A percentile compares a stretch with the other conserved stretches of the same genome.
These are phyloP conservation scores for Sebastes schlegelii DNA, from an alignment of 2,113 vertebrate genomes.

Conservation along the genomic window DNA sequence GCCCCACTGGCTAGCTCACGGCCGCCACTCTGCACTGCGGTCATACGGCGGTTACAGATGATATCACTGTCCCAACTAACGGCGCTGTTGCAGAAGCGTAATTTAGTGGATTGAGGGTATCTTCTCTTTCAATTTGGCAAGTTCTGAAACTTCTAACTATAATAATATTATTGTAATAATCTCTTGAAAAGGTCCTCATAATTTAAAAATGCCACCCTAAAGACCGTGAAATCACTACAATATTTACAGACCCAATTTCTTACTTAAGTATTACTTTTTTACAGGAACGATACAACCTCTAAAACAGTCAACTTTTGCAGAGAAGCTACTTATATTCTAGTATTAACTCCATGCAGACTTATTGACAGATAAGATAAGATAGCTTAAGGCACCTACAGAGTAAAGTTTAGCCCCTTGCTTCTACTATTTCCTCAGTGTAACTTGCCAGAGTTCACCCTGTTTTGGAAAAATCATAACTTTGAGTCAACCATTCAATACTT, in stretches of 20 bases:
- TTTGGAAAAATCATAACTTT: constrained; percentile 6
- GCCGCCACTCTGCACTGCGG: no score
- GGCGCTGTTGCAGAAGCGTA: no score
- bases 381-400: constrained; percentile 51
- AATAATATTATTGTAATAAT: background rate
- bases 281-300: background rate
- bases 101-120: background rate
- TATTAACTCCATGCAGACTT: constrained; percentile 50
- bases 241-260: background rate
- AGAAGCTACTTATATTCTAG: constrained; percentile 45
- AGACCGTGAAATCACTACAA: background rate
- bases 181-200: background rate
- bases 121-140: background rate
- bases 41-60: no score
- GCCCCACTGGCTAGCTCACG: no score
- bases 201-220: background rate
- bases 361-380: constrained; percentile 32
- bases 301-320: constrained; percentile 1
- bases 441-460: constrained; percentile 31
- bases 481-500: constrained; percentile 6
- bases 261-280: background rate
- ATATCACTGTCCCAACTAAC: no score
- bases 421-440: constrained; percentile 35
- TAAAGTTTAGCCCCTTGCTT: constrained; percentile 46
- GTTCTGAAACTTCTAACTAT: background rate